A percentile compares a stretch with the other conserved stretches of the same genome.
These are phyloP conservation scores for Sebastes itinus DNA, from an alignment of 2,797 vertebrate species.

Conservation along the genomic window DNA sequence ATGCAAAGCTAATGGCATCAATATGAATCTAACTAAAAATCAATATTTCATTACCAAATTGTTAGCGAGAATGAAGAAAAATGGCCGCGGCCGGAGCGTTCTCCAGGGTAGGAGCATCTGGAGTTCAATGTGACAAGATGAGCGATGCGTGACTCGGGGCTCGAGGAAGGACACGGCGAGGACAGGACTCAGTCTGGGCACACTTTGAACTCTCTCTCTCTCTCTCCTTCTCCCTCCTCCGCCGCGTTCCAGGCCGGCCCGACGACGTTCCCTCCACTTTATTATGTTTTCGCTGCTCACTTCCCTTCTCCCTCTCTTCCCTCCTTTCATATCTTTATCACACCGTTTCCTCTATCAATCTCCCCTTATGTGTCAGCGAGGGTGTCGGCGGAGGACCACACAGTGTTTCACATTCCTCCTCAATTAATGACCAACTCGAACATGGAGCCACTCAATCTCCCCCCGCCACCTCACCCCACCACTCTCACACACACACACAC, in stretches of 20 bases:
- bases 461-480: slow-evolving; percentile 37
- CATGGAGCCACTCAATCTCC: slow-evolving; percentile 77
- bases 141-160: slow-evolving; percentile 96
- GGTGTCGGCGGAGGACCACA: slow-evolving; percentile 77
- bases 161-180: slow-evolving; percentile 95
- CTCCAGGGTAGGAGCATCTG: slow-evolving; percentile 98
- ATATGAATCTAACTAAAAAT: slow-evolving; percentile 99
- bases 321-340: slow-evolving; percentile 78
- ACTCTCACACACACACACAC: neutral
- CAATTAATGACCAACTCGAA: slow-evolving; percentile 84
- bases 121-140: slow-evolving; percentile 99
- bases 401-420: slow-evolving; percentile 79
- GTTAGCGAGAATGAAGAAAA: slow-evolving; percentile 99
- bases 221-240: slow-evolving; percentile 34
- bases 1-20: slow-evolving; percentile 99
- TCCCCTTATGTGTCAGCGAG: slow-evolving; percentile 72
- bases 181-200: slow-evolving; percentile 92
- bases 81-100: slow-evolving; percentile 93
- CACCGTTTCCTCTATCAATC: slow-evolving; percentile 78
- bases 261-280: slow-evolving; percentile 70
- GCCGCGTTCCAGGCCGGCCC: slow-evolving; percentile 53
- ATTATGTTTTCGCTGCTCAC: slow-evolving; percentile 72
- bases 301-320: slow-evolving; percentile 46
- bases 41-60: slow-evolving; percentile 99
- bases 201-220: slow-evolving; percentile 78